These are phyloP conservation scores for Phrynosoma platyrhinos DNA, from an alignment of 2,113 vertebrate genomes.

Conservation along the genomic window DNA sequence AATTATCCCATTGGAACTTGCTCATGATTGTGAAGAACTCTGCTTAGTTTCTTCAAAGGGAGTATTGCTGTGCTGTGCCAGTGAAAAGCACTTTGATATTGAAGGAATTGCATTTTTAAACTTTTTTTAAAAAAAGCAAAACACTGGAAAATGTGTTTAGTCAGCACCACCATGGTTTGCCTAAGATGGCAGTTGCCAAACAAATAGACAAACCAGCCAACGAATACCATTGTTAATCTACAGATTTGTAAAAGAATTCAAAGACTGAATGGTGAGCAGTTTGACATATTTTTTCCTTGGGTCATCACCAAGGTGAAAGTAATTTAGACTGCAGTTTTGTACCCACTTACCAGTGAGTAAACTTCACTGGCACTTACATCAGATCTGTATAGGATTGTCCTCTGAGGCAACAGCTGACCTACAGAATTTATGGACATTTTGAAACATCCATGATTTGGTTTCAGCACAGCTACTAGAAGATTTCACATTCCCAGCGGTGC, in stretches of 20 bases:
- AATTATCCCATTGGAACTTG: constrained; percentile 54
- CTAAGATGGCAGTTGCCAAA: constrained; percentile 58
- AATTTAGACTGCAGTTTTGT: background rate
- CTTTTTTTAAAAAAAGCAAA: constrained; percentile 55
- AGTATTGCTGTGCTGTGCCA: constrained; percentile 47
- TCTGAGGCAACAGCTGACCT: background rate
- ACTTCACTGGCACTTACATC: background rate
- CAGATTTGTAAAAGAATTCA: constrained; percentile 35
- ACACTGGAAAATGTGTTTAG: constrained; percentile 38
- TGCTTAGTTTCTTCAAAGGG: constrained; percentile 59
- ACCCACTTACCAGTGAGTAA: background rate
- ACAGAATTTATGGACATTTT: background rate
- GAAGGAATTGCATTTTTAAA: constrained; percentile 34
- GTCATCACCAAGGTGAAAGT: background rate
- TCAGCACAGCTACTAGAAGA: background rate
- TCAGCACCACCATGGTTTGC: constrained; percentile 60
- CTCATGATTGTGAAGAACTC: constrained; percentile 44
- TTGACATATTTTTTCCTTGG: background rate
- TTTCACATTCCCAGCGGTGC: constrained; percentile 1
- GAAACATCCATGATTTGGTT: background rate
- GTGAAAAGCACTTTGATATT: constrained; percentile 46
- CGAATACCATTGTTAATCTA: background rate
- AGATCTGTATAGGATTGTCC: background rate
- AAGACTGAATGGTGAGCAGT: constrained; percentile 32
- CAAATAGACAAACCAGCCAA: background rate